Evolutionary conservation across 2,888 invertebrate genomes (phyloP).

Genomic region (Drosophila atripex): DNA sequence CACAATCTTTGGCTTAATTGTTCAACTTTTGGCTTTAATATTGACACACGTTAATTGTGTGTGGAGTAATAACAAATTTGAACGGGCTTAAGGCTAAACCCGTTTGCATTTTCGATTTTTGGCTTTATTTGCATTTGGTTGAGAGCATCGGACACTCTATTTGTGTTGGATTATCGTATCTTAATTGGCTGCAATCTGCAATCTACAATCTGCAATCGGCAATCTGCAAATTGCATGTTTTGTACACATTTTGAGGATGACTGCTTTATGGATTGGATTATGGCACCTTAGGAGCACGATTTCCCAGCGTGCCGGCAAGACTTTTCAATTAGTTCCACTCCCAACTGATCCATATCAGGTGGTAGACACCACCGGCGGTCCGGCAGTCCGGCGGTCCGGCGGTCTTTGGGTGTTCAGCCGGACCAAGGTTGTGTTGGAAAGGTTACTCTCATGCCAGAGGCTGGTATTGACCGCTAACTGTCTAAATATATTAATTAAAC

Average conservation of each 20-base stretch:
- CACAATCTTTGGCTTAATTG: conserved; percentile 11
- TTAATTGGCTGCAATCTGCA: conserved; percentile 30
- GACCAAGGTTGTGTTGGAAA: conserved; percentile 62
- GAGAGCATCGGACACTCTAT: conserved; percentile 12
- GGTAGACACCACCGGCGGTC: conserved; percentile 15
- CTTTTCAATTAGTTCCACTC: conserved; percentile 71
- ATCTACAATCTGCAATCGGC: conserved; percentile 17
- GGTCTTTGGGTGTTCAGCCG: conserved; percentile 26
- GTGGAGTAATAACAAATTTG: conserved; percentile 35
- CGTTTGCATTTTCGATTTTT: conserved; percentile 9
- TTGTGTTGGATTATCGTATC: conserved; percentile 24
- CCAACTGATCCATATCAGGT: conserved; percentile 69
- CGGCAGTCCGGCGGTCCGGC: conserved; percentile 1
- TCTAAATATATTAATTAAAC: conserved; percentile 73
- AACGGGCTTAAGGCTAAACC: conserved; percentile 28
- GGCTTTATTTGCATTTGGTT: conserved; percentile 18
- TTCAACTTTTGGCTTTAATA: conserved; percentile 27
- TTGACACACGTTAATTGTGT: conserved; percentile 27
- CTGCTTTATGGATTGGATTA: conserved; percentile 16
- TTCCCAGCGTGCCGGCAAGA: conserved; percentile 35
- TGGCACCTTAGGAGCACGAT: conserved; percentile 34
- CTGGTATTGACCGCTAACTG: conserved; percentile 65
- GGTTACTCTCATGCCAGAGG: conserved; percentile 56
- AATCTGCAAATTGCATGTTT: conserved; percentile 28
- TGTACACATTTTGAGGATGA: conserved; percentile 29